Conservation (phyloP, 2,797 vertebrate species). For the Crypturellus tataupa region DNA sequence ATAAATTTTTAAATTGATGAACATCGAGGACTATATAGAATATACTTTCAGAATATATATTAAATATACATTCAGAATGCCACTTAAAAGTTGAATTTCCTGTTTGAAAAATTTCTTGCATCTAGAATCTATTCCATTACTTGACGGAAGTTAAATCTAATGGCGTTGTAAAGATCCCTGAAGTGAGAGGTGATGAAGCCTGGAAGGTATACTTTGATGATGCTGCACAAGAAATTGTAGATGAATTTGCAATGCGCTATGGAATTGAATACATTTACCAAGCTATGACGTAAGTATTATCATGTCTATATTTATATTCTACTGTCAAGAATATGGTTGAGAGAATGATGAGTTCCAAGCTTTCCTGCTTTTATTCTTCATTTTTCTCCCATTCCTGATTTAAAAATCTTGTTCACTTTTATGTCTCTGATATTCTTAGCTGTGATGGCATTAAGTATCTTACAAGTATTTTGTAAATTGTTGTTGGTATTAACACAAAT, state of each 20-base stretch:
- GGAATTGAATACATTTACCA: constrained; percentile 99
- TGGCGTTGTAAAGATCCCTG: constrained; percentile 93
- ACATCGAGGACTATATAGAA: background rate
- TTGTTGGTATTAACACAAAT: background rate
- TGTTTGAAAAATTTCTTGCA: constrained; percentile 44
- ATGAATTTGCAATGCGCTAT: constrained; percentile 98
- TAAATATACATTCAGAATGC: background rate
- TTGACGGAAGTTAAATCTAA: constrained; percentile 92
- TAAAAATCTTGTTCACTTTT: background rate
- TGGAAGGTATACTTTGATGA: constrained; percentile 99
- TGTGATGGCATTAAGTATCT: background rate
- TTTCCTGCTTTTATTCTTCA: background rate
- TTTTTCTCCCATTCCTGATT: background rate
- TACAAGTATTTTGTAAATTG: background rate
- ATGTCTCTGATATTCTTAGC: background rate
- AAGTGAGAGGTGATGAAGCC: constrained; percentile 95
- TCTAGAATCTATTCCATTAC: constrained; percentile 95
- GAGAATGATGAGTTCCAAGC: background rate
- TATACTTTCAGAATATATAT: background rate
- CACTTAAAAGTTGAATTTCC: background rate
- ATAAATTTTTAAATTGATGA: background rate
- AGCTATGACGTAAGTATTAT: constrained; percentile 95
- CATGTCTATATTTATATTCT: background rate
- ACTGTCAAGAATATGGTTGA: background rate
- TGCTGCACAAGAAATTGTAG: constrained; percentile 95